phyloP scores from a whole-genome alignment of 1,140 invertebrate species.

The Ylistrum balloti region DNA sequence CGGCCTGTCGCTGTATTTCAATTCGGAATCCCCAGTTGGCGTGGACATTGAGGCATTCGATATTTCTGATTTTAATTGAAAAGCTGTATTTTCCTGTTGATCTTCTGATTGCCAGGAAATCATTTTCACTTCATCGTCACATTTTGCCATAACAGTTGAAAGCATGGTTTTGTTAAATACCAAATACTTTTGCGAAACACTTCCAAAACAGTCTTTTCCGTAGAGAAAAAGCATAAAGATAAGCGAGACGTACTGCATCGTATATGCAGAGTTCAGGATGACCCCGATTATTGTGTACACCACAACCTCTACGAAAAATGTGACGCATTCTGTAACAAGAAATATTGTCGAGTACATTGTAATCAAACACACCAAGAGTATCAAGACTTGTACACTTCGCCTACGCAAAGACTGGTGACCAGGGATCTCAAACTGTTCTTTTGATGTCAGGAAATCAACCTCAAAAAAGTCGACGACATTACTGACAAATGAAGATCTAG shows the following conservation, averaged over 20 bases:
- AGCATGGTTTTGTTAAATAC: conserved; percentile 72
- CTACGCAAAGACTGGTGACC: conserved; percentile 47
- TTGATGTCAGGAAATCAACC: conserved; percentile 44
- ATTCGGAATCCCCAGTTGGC: background rate
- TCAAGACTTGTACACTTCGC: conserved; percentile 61
- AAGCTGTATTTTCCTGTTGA: conserved; percentile 66
- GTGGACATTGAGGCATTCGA: background rate
- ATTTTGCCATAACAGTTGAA: conserved; percentile 57
- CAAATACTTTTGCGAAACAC: conserved; percentile 71
- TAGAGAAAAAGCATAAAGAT: conserved; percentile 72
- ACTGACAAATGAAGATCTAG: background rate
- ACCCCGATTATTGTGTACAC: conserved; percentile 77
- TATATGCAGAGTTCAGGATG: conserved; percentile 72
- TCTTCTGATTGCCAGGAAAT: conserved; percentile 57
- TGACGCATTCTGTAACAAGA: conserved; percentile 71
- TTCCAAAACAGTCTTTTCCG: conserved; percentile 68
- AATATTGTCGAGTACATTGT: conserved; percentile 72
- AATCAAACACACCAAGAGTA: conserved; percentile 68
- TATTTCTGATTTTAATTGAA: conserved; percentile 55
- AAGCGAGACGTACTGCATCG: conserved; percentile 71
- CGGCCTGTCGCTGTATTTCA: background rate
- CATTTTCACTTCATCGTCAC: conserved; percentile 63
- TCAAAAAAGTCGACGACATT: background rate
- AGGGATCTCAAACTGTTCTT: conserved; percentile 46
- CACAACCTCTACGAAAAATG: conserved; percentile 71